Base-by-base conservation (phyloP, 2,888 invertebrate genomes). In the Chloromyia formosa region DNA sequence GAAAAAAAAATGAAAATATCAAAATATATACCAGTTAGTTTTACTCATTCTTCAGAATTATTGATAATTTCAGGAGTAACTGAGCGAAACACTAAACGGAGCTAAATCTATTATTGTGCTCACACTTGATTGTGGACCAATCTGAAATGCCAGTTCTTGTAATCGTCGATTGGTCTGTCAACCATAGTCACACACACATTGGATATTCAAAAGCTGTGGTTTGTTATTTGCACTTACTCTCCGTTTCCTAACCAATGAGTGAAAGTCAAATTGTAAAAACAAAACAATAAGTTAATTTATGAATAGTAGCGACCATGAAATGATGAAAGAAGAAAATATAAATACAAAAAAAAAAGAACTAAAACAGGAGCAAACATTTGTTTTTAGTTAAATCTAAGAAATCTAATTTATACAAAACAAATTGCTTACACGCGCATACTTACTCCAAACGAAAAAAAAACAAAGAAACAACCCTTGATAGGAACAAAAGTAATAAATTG, bases 351-450 rank as follows among this genome's bases (percentile, higher is more conserved):
- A 69, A 14, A 66, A 73, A 58, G 53, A 58, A 69, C 22, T 58
- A 61, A 75, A 75, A 74, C 73, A 69, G 45, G 49, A 69, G 60
- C 69, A 69, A 74, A 61, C 20, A 74, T 56, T 56, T 56, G 53
- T 53, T 49, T 66, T 68, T 56, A 75, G 74, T 69, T 69, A 42
- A 75, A 73, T 75, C 61, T 64, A 73, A 58, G 45, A 69, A 75
- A 69, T 18, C 71, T 74, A 75, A 74, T 74, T 75, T 74, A 75
- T 75, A 75, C 49, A 53, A 56, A 23, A 10, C 62, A 71, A 74
- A 68, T 69, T 69, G 69, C 73, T 69, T 73, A 75, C 62, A 75
- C 72, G 49, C 72, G 64, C 72, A 66, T 23, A 75, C 72, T 54
- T 75, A 64, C 72, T 56, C 49, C 64, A 18, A 35, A 35, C 2